Evolutionary conservation across 2,113 vertebrate species (phyloP).

Genomic region (Equus przewalskii): DNA sequence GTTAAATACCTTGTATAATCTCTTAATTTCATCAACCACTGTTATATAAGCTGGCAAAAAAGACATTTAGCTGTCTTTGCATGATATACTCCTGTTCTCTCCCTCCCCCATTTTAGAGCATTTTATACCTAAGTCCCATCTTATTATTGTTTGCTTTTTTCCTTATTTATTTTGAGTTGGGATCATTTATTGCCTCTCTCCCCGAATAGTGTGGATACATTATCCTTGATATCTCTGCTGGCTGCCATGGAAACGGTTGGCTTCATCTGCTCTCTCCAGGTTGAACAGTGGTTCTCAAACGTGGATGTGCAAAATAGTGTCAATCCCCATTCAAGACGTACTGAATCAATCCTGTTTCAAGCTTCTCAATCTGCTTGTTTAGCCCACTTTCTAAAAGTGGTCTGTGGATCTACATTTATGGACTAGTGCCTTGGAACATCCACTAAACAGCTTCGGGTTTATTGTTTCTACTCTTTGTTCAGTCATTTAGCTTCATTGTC

Average conservation of each 20-base stretch:
- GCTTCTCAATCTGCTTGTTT: background rate
- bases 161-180: background rate
- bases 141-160: background rate
- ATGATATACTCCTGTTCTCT: background rate
- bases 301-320: background rate
- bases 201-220: background rate
- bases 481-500: background rate
- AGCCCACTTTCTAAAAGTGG: background rate
- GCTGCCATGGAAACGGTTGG: background rate
- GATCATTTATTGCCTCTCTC: background rate
- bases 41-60: background rate
- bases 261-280: background rate
- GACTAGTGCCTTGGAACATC: background rate
- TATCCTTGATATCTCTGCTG: background rate
- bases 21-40: background rate
- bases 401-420: background rate
- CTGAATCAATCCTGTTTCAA: background rate
- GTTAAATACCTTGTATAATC: background rate
- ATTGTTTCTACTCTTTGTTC: background rate
- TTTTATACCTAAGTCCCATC: background rate
- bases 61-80: background rate
- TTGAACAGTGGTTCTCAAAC: background rate
- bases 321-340: background rate
- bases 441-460: background rate
- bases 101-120: background rate